phyloP scores from a whole-genome alignment of 2,113 vertebrate genomes.

The Mixornis gularis region DNA sequence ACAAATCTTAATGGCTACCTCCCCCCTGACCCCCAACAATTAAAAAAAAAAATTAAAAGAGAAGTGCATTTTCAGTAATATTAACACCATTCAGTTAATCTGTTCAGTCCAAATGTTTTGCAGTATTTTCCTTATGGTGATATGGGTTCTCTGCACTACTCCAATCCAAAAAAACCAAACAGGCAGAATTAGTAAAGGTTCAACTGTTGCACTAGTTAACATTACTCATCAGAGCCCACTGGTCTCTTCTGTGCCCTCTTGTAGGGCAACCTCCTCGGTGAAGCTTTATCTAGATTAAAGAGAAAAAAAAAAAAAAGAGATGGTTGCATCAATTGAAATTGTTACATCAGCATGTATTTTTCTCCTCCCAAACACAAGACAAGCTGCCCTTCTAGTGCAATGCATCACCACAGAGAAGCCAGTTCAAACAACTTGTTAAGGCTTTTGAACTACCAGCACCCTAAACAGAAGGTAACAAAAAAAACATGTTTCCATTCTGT shows the following conservation, averaged over 20 bases:
- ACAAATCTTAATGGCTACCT: slow-evolving; percentile 58
- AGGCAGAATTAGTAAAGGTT: slow-evolving; percentile 71
- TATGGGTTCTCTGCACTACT: slow-evolving; percentile 69
- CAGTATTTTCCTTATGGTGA: slow-evolving; percentile 64
- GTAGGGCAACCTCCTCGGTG: slow-evolving; percentile 87
- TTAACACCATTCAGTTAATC: slow-evolving; percentile 65
- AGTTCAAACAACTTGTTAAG: neutral
- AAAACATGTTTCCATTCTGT: neutral
- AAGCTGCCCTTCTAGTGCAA: neutral
- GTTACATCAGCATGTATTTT: neutral
- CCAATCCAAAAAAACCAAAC: slow-evolving; percentile 61
- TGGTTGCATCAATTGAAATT: neutral
- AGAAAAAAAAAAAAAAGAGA: neutral
- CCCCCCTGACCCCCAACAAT: neutral
- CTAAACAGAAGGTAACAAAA: neutral
- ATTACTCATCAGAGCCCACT: slow-evolving; percentile 95
- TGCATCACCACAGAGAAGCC: neutral
- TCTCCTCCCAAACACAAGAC: neutral
- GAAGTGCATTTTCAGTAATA: slow-evolving; percentile 71
- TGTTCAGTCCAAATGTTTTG: slow-evolving; percentile 70
- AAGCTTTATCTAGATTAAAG: slow-evolving; percentile 86
- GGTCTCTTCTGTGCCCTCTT: slow-evolving; percentile 94
- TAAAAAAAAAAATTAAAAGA: slow-evolving; percentile 52
- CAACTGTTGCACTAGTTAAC: slow-evolving; percentile 61
- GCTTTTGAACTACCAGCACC: neutral